Conservation (phyloP, 2,888 invertebrate genomes). For the Phengaris alcon region DNA sequence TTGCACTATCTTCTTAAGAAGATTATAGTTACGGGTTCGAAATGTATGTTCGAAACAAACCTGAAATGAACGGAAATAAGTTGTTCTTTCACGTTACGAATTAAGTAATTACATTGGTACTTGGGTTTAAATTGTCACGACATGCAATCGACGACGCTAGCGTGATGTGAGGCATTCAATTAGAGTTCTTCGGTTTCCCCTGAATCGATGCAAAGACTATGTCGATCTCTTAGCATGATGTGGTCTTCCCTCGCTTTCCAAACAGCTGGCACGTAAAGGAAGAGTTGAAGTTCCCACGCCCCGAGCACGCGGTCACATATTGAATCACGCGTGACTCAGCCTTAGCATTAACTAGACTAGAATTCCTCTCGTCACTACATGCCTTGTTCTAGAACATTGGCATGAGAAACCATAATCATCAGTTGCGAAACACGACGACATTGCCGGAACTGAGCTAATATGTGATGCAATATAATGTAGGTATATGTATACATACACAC, state of each 20-base stretch:
- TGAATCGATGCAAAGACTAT: too few species aligned
- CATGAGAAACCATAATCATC: background rate
- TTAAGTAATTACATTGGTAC: too few species aligned
- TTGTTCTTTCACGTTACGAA: too few species aligned
- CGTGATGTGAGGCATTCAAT: too few species aligned
- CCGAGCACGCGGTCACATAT: background rate
- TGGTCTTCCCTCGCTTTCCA: background rate
- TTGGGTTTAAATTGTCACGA: too few species aligned
- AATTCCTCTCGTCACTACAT: background rate
- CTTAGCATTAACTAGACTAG: background rate
- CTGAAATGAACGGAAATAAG: too few species aligned
- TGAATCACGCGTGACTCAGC: background rate
- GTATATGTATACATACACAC: background rate
- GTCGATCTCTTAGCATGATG: background rate
- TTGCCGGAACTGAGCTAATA: background rate
- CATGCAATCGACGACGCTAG: too few species aligned
- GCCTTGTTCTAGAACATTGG: background rate
- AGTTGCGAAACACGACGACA: background rate
- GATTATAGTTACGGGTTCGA: too few species aligned
- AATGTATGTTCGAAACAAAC: too few species aligned
- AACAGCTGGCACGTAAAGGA: background rate
- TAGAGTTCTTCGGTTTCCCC: too few species aligned
- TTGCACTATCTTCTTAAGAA: too few species aligned
- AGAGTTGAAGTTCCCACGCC: background rate
- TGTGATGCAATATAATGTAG: background rate